A percentile compares a stretch with the other conserved stretches of the same genome.
phyloP scores from a whole-genome alignment of 2,888 invertebrate genomes.

The Caenorhabditis japonica region DNA sequence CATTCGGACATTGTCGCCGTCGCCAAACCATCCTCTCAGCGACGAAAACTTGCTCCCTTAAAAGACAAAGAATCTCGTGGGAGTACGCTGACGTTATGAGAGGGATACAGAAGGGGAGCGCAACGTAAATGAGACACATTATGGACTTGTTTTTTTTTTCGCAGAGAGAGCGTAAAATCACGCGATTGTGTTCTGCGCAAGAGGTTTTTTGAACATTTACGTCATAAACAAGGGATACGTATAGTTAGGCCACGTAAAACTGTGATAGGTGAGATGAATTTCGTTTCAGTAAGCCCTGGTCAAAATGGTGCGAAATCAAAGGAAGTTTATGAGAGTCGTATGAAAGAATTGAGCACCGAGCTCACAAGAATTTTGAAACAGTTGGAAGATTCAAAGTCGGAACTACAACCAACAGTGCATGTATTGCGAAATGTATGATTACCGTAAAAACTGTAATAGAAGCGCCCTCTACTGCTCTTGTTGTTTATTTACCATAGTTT shows the following conservation, averaged over 20 bases:
- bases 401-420: slow-evolving; percentile 35
- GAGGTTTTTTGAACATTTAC: slow-evolving; percentile 39
- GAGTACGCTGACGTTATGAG: slow-evolving; percentile 41
- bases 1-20: slow-evolving; percentile 21
- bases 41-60: slow-evolving; percentile 42
- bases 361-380: slow-evolving; percentile 56
- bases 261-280: slow-evolving; percentile 1
- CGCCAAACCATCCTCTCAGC: slow-evolving; percentile 20
- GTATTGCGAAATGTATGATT: slow-evolving; percentile 45
- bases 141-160: slow-evolving; percentile 35
- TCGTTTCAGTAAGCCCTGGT: not conserved
- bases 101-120: not conserved
- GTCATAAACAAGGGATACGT: slow-evolving; percentile 15
- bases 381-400: slow-evolving; percentile 38
- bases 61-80: slow-evolving; percentile 36
- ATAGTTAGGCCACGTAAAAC: no score
- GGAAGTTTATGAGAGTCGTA: slow-evolving; percentile 29
- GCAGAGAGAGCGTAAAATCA: slow-evolving; percentile 26
- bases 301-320: slow-evolving; percentile 20
- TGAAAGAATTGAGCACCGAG: slow-evolving; percentile 60
- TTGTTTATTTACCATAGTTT: no score
- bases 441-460: no score
- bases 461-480: no score
- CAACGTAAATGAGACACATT: slow-evolving; percentile 33
- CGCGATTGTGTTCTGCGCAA: slow-evolving; percentile 30